Evolutionary conservation across 2,888 invertebrate species (phyloP).

Genomic region (Epinotia ramella): DNA sequence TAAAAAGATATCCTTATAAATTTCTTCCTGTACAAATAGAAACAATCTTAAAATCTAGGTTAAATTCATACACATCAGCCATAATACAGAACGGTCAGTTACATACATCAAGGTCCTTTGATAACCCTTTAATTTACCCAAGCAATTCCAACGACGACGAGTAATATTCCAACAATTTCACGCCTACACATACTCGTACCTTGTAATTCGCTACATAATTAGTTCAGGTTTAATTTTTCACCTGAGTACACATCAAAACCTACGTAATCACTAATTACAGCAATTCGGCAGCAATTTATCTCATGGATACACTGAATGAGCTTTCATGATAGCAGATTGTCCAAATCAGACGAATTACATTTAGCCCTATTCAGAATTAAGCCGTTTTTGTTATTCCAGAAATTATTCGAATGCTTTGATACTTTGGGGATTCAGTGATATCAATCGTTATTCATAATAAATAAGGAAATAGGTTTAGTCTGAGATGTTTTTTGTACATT

Average conservation of each 20-base stretch:
- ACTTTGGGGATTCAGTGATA: conserved; percentile 16
- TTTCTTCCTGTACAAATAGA: no score
- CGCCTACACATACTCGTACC: conserved; percentile 14
- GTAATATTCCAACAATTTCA: conserved; percentile 18
- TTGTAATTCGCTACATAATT: conserved; percentile 22
- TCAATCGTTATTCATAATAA: conserved; percentile 31
- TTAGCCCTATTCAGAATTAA: conserved; percentile 41
- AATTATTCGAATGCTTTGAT: conserved; percentile 34
- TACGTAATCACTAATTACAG: conserved; percentile 38
- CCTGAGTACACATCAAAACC: conserved; percentile 40
- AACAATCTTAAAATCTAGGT: no score
- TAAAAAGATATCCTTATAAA: no score
- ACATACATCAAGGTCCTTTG: not conserved
- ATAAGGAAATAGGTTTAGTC: conserved; percentile 24
- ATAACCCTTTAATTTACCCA: not conserved
- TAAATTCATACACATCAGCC: no score
- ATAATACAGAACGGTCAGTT: not conserved
- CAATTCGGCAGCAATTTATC: conserved; percentile 45
- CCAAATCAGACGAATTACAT: conserved; percentile 27
- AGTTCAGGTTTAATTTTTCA: conserved; percentile 43
- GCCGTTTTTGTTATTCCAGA: conserved; percentile 37
- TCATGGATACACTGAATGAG: conserved; percentile 40
- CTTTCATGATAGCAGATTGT: conserved; percentile 39
- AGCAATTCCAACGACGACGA: conserved; percentile 13
- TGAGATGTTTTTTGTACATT: conserved; percentile 1